Evolutionary conservation across 35 echinoderm and acorn worm genomes (phyloP).

Genomic region (Heliocidaris erythrogramma): DNA sequence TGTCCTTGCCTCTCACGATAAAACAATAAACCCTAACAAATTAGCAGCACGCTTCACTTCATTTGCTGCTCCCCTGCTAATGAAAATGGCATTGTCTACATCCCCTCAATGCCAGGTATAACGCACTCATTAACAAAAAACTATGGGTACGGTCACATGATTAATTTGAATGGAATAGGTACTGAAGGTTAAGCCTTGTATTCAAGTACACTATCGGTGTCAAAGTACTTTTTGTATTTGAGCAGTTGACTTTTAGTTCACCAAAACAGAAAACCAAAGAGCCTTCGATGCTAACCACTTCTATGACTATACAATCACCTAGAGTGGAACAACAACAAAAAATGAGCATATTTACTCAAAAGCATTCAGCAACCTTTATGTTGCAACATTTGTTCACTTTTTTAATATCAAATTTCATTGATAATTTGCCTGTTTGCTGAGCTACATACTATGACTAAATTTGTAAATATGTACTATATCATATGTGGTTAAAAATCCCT

Average conservation of each 20-base stretch:
- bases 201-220: neutral
- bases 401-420: neutral
- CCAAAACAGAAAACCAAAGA: neutral
- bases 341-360: neutral
- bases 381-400: neutral
- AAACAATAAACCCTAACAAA: slow-evolving; percentile 15
- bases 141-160: neutral
- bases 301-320: neutral
- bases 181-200: neutral
- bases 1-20: slow-evolving; percentile 15
- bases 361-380: neutral
- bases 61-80: neutral
- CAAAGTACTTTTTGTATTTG: slow-evolving; percentile 15
- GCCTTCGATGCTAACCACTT: neutral
- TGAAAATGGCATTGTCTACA: slow-evolving; percentile 29
- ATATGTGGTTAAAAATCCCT: too few species aligned
- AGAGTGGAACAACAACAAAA: neutral
- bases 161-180: neutral
- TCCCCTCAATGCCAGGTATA: neutral
- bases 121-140: neutral
- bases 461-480: too few species aligned
- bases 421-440: too few species aligned
- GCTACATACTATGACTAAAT: too few species aligned
- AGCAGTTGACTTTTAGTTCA: neutral
- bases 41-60: neutral